Evolutionary conservation across 2,888 invertebrate species (phyloP), one percentile per base, ranked within the genome.

Genomic region (Agrotis exclamationis): DNA sequence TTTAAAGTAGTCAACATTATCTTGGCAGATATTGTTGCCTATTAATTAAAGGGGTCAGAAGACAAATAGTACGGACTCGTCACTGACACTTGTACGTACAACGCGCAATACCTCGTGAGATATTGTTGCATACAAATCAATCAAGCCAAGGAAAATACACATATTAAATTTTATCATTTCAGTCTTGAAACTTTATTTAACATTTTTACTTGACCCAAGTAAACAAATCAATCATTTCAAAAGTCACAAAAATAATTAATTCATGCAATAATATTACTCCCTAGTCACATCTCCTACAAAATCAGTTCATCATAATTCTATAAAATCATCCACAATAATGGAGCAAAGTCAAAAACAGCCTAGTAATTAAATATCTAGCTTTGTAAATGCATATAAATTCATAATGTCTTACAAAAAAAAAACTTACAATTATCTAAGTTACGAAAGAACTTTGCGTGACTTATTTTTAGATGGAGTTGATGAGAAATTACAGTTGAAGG

Each of bases 381-480:
- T 87, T 87, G 87, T 93, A 93, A 93, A 93, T 89, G 88, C 88
- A 81, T 92, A 91, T 85, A 92, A 94, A 93, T 89, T 92, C 89
- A 92, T 92, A 90, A 60, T 33, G 63, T 75, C 67, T 74, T 73
- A 84, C 63, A 80, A 83, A 71, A 85, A n/a, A 60, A 67, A 53
- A 67, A 28, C 54, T 69, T 75, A 72, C 7, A 78, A 76, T 74
- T 63, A 70, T 63, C 54, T 72, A 73, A 70, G 68, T 77, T 90
- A 93, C 48, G 88, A 89, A 74, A 92, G 87, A 65, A 90, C 85
- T 85, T 91, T 93, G n/a, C 94, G 92, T 18, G 92, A 83, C 84
- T 96, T 95, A 79, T 92, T 96, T 79, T 96, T 96, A 3, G 96
- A 96, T 18, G 96, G 96, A 22, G 96, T 96, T 3, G 96, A 96